These are phyloP conservation scores for Atherinomorus stipes DNA, from an alignment of 2,113 vertebrate species.

Conservation along the genomic window DNA sequence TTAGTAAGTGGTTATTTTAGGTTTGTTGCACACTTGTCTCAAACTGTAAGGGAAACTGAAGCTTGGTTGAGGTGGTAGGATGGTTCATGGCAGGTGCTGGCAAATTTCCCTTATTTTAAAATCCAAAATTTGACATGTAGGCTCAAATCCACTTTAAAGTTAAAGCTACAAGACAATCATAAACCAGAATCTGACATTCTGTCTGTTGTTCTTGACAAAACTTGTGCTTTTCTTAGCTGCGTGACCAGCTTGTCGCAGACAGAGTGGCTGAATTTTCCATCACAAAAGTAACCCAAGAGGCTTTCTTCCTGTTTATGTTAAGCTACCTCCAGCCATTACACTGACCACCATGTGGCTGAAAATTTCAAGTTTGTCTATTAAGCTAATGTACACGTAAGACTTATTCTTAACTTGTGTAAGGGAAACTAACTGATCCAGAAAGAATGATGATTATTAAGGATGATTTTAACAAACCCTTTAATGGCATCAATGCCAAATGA, in stretches of 20 bases:
- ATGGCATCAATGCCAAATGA: not conserved
- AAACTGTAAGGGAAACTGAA: too few relatives aligned
- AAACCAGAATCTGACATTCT: not conserved
- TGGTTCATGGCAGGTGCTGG: too few relatives aligned
- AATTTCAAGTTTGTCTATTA: constrained; percentile 20
- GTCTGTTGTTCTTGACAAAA: constrained; percentile 10
- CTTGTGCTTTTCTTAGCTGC: constrained; percentile 18
- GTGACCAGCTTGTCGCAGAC: constrained; percentile 38
- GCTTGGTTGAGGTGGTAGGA: too few relatives aligned
- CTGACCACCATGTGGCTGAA: constrained; percentile 48
- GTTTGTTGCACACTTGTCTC: too few relatives aligned
- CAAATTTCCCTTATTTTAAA: too few relatives aligned
- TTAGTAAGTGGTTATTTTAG: too few relatives aligned
- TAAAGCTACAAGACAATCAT: constrained; percentile 26
- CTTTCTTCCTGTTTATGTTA: constrained; percentile 69
- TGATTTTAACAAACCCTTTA: not conserved
- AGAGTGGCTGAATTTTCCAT: constrained; percentile 71
- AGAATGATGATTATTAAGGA: not conserved
- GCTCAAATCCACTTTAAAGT: not conserved
- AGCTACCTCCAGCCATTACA: constrained; percentile 56
- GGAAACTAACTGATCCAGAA: not conserved
- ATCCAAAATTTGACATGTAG: too few relatives aligned
- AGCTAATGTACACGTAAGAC: not conserved
- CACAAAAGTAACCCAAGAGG: constrained; percentile 62
- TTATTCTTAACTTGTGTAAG: not conserved